Conservation (phyloP, 2,888 invertebrate genomes). For the Dione vanillae region DNA sequence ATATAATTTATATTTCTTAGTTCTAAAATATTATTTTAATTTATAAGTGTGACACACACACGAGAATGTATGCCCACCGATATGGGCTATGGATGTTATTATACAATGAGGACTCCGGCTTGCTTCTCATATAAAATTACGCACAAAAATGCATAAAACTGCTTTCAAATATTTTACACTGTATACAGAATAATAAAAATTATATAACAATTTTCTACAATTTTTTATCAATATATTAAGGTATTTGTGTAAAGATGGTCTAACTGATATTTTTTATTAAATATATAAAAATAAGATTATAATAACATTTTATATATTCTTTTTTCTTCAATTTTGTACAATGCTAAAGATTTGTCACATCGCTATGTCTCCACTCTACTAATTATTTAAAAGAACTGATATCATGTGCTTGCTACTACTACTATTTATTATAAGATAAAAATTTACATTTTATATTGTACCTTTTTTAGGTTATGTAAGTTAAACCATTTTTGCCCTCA, state of each 20-base stretch:
- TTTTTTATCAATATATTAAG: conserved; percentile 30
- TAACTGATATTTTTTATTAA: neutral
- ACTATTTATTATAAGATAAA: neutral
- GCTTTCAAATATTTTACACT: conserved; percentile 31
- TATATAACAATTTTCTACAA: conserved; percentile 31
- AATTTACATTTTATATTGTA: neutral
- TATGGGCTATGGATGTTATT: conserved; percentile 37
- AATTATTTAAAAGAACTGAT: neutral
- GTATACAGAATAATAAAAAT: conserved; percentile 17
- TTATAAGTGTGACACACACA: conserved; percentile 26
- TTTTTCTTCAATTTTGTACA: too few species aligned
- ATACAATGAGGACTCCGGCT: conserved; percentile 27
- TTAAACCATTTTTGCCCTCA: neutral
- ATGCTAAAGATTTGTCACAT: neutral
- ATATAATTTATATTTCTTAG: neutral
- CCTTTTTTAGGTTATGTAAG: neutral
- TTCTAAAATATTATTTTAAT: neutral
- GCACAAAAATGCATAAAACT: conserved; percentile 31
- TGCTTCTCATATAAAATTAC: conserved; percentile 29
- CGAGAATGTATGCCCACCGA: conserved; percentile 37
- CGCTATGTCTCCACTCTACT: neutral
- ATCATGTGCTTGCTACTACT: too few species aligned
- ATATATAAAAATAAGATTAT: neutral
- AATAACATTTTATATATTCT: too few species aligned
- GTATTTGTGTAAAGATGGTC: neutral